These are phyloP conservation scores for Boulengeromyrus knoepffleri DNA, from an alignment of 2,113 vertebrate species.

Conservation along the genomic window DNA sequence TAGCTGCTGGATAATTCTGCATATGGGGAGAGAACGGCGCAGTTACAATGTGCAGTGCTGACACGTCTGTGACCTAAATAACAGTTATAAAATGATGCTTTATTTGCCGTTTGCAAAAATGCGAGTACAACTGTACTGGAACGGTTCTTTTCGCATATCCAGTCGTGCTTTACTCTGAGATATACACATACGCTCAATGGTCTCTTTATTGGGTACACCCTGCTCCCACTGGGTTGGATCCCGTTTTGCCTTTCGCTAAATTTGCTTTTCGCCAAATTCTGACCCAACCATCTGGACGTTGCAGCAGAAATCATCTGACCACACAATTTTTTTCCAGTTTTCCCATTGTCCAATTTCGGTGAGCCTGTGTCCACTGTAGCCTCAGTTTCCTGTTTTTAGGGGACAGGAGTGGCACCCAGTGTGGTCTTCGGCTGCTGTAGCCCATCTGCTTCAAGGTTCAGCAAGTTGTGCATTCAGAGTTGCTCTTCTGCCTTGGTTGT, in stretches of 20 bases:
- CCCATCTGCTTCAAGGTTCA: neutral
- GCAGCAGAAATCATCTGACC: neutral
- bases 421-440: neutral
- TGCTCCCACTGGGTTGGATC: neutral
- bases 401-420: neutral
- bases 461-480: neutral
- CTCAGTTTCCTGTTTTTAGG: neutral
- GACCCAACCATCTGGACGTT: too few relatives aligned
- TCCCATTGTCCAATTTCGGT: neutral
- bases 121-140: neutral
- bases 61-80: neutral
- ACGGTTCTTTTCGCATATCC: neutral
- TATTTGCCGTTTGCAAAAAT: neutral
- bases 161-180: too few relatives aligned
- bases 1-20: conserved; percentile 90
- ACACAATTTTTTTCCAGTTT: neutral
- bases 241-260: neutral
- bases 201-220: neutral
- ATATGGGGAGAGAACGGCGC: conserved; percentile 20
- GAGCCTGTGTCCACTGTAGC: neutral
- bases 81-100: neutral
- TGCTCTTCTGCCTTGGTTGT: neutral
- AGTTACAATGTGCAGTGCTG: neutral
- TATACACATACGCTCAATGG: neutral
- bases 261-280: neutral